Base-by-base conservation (phyloP, 2,888 invertebrate genomes). In the Boloria selene region DNA sequence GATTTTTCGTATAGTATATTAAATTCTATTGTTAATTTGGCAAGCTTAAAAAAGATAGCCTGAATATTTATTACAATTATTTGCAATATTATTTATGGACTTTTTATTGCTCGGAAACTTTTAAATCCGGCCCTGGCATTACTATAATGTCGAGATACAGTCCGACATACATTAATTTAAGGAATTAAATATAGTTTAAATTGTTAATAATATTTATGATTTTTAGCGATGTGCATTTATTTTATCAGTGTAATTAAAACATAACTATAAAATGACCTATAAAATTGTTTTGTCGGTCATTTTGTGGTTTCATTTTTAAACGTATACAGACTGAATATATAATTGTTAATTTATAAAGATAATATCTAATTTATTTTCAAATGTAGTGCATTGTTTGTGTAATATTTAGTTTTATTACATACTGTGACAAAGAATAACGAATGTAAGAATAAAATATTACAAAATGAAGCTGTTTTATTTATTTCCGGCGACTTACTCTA, bases 271-370 rank as follows among this genome's bases (percentile, higher is more conserved):
- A 53, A 61, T 53, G 53, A 61, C 44, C 22, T n/a, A 45, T 6
- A n/a, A 7, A 10, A 45, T 38, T n/a, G 18, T 49, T 53, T 60
- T 47, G 65, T 71, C 65, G 67, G 76, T 71, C 72, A 75, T 72
- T 38, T 31, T 69, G 42, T 61, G 67, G 69, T 69, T 56, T 16
- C 18, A 72, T 72, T 72, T 74, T 70, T 75, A 74, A 74, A 47
- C 75, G 81, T 83, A 56, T 56, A 58, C 59, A 84, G 87, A 88
- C 88, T 88, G 87, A 88, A 80, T 84, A 82, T 82, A 79, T 71
- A 81, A 81, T 83, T 85, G 85, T 85, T 88, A 86, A 85, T 82
- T 82, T 83, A 82, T 77, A 79, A 75, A 82, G 31, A 38, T 38
- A 77, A 83, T 81, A 79, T 83, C 79, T 83, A 80, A 80, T 77